Evolutionary conservation across 1,140 invertebrate genomes (phyloP).

Genomic region (Cotesia typhae): DNA sequence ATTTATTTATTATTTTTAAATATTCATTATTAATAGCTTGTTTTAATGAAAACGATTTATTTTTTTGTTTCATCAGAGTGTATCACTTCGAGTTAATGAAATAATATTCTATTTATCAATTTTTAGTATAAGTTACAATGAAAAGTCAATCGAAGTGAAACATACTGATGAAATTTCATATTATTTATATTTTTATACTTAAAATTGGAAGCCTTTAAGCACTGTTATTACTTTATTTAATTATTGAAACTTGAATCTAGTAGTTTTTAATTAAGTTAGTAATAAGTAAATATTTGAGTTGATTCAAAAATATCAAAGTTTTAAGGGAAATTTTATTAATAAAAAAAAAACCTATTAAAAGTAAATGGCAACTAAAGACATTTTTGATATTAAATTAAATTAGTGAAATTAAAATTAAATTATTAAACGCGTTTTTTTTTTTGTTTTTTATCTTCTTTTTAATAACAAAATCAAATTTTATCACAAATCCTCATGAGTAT

Average conservation of each 20-base stretch:
- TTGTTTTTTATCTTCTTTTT: not conserved
- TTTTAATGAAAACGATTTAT: constrained; percentile 3
- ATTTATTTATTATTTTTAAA: too few relatives aligned
- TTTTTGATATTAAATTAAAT: constrained; percentile 34
- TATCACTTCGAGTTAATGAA: constrained; percentile 3
- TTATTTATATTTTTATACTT: not conserved
- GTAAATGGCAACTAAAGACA: constrained; percentile 30
- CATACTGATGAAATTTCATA: constrained; percentile 1
- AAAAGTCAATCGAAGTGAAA: constrained; percentile 1
- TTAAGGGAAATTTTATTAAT: not conserved
- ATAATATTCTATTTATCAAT: not conserved
- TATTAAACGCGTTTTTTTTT: not conserved
- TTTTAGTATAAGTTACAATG: not conserved
- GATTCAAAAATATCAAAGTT: not conserved
- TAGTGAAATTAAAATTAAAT: not conserved
- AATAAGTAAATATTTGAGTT: not conserved
- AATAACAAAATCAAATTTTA: constrained; percentile 4
- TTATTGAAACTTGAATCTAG: not conserved
- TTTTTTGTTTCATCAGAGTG: constrained; percentile 1
- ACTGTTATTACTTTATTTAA: not conserved
- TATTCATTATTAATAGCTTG: too few relatives aligned
- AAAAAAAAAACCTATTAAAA: constrained; percentile 27
- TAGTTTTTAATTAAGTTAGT: not conserved
- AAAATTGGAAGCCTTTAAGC: constrained; percentile 4
- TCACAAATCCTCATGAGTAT: constrained; percentile 12